Conservation (phyloP, 2,888 invertebrate species). For the Pterobdella sp. region DNA sequence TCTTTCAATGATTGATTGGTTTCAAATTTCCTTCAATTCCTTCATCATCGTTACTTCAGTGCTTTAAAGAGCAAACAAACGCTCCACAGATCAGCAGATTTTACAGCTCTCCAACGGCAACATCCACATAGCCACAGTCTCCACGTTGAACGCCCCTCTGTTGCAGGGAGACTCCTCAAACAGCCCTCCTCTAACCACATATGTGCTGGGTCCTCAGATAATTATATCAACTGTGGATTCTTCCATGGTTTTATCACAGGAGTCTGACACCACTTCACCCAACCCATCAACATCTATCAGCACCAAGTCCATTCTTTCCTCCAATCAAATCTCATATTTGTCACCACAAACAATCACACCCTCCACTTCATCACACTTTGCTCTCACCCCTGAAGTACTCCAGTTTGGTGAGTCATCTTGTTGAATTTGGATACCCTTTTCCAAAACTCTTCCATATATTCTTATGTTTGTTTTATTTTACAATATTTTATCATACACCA, state of each 20-base stretch:
- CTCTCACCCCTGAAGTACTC: constrained; percentile 8
- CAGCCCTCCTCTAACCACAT: background rate
- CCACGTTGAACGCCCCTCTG: constrained; percentile 46
- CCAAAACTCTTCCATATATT: too few species aligned
- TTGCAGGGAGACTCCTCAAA: constrained; percentile 32
- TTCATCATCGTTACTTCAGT: background rate
- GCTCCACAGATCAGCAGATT: constrained; percentile 65
- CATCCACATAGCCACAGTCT: constrained; percentile 65
- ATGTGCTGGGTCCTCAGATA: constrained; percentile 19
- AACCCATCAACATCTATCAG: background rate
- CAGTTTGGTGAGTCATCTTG: background rate
- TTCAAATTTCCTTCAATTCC: background rate
- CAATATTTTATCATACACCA: background rate
- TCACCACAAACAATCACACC: too few species aligned
- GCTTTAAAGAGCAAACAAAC: background rate
- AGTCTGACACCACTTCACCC: background rate
- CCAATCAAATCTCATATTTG: background rate
- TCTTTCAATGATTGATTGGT: background rate
- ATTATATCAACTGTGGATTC: constrained; percentile 6
- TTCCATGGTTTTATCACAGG: background rate
- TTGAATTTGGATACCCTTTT: too few species aligned
- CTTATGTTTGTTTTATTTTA: too few species aligned
- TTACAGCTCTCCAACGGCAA: constrained; percentile 88
- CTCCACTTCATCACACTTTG: background rate
- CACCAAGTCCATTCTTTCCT: constrained; percentile 7